phyloP scores from a whole-genome alignment of 1,140 invertebrate species.

The Drosophila kanapiae region DNA sequence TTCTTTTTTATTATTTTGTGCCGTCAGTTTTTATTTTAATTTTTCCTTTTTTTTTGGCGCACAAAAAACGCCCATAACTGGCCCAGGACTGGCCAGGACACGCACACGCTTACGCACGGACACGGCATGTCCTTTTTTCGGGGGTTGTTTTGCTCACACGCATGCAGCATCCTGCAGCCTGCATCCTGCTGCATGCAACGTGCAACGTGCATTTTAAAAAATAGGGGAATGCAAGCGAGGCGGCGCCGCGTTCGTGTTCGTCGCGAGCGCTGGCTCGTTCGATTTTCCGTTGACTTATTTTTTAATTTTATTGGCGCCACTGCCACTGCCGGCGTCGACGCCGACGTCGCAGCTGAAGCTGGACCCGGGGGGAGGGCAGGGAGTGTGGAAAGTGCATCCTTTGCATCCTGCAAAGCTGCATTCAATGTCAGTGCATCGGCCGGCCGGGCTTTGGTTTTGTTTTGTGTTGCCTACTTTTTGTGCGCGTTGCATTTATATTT shows the following conservation, averaged over 20 bases:
- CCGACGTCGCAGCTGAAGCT: background rate
- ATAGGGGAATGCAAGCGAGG: conserved; percentile 70
- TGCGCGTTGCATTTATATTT: conserved; percentile 42
- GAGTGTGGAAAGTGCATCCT: background rate
- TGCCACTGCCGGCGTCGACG: background rate
- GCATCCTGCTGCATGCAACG: background rate
- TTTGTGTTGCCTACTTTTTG: conserved; percentile 60
- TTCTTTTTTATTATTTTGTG: conserved; percentile 21
- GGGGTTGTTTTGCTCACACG: conserved; percentile 71
- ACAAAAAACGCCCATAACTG: conserved; percentile 80
- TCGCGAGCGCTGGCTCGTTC: conserved; percentile 32
- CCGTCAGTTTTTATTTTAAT: conserved; percentile 9
- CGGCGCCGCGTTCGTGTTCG: conserved; percentile 41
- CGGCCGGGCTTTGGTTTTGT: conserved; percentile 47
- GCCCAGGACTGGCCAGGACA: conserved; percentile 57
- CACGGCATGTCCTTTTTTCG: conserved; percentile 63
- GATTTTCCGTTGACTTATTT: conserved; percentile 79
- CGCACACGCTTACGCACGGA: conserved; percentile 3
- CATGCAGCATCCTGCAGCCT: conserved; percentile 10
- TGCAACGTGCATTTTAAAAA: conserved; percentile 36
- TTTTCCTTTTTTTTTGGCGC: conserved; percentile 30
- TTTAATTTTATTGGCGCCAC: conserved; percentile 66
- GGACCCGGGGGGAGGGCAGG: background rate
- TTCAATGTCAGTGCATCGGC: conserved; percentile 71
- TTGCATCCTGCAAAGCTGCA: conserved; percentile 28